Percentiles rank a stretch among this genome's conserved stretches.
phyloP scores from a whole-genome alignment of 1,140 invertebrate species.

The Camponotus floridanus region DNA sequence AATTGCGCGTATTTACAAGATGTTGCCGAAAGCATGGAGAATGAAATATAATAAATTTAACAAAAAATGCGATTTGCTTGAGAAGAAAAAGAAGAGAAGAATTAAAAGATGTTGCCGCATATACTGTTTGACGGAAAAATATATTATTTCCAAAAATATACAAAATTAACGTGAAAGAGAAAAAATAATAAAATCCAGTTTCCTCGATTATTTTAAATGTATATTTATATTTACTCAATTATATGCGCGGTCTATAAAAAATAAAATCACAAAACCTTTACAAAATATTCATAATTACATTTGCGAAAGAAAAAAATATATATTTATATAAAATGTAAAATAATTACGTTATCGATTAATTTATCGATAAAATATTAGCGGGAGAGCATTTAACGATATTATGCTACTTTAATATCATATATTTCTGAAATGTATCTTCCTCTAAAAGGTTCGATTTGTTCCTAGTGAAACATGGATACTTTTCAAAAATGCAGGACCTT shows the following conservation, averaged over 20 bases:
- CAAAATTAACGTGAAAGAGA: background rate
- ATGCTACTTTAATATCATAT: slow-evolving; percentile 24
- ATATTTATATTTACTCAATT: background rate
- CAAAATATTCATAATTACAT: slow-evolving; percentile 16
- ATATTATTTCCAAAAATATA: slow-evolving; percentile 7
- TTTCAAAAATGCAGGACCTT: slow-evolving; percentile 27
- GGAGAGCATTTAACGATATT: background rate
- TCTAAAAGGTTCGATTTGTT: slow-evolving; percentile 2
- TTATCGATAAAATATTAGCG: background rate
- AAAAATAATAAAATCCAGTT: background rate
- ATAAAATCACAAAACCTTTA: background rate
- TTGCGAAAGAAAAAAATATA: slow-evolving; percentile 7
- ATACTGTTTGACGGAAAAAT: background rate
- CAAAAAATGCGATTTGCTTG: background rate
- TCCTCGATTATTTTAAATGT: background rate
- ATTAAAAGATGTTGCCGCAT: background rate
- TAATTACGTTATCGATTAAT: background rate
- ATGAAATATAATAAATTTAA: background rate
- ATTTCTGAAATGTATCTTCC: background rate
- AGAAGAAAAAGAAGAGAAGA: background rate
- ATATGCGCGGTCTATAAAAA: background rate
- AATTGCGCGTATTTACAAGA: slow-evolving; percentile 70
- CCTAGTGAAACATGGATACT: background rate
- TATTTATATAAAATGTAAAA: slow-evolving; percentile 9
- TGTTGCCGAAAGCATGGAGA: slow-evolving; percentile 21